Evolutionary conservation across 2,888 invertebrate genomes (phyloP), one percentile per base, ranked within the genome.

Genomic region (Lithophane leautieri): DNA sequence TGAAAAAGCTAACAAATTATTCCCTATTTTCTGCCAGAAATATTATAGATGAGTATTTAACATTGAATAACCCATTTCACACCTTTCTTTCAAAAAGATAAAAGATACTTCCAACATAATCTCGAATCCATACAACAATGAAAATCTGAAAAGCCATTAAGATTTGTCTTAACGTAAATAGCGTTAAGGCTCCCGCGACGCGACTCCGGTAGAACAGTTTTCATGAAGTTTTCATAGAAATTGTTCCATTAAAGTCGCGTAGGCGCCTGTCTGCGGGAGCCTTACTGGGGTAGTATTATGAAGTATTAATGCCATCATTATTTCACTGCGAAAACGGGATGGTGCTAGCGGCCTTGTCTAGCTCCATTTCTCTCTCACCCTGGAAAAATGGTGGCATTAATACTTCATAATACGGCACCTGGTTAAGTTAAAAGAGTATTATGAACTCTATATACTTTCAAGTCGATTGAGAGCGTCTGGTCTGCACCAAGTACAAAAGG

Each of bases 1-100:
- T n/a, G n/a, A n/a, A 50, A 19, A 50, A 50, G 47, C 6, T 7
- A 16, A 19, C 2, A 6, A 73, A 58, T 42, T 12, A n/a, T 9
- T n/a, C 12, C 52, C 4, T n/a, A 62, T 42, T 50, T 22, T 42
- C 12, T 9, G 50, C 68, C 16, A 34, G 9, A 78, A 44, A 61
- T 52, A 42, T 12, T 28, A 19, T 22, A 16, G 22, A 52, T 71
- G 28, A 9, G 16, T 34, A 16, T 25, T 4, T 34, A 34, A 6
- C 34, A 62, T 63, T 58, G n/a, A 65, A 76, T 63, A 60, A 76
- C 58, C 81, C 68, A 79, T 79, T 76, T 28, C 16, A 28, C 68
- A 68, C 82, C 58, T 80, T 63, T 56, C 80, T 42, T 14, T 19
- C 79, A 63, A 50, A 80, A 63, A 58, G 81, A 78, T 73, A 73